These are phyloP conservation scores for Pluvialis apricaria DNA, from an alignment of 2,113 vertebrate genomes.

Conservation along the genomic window DNA sequence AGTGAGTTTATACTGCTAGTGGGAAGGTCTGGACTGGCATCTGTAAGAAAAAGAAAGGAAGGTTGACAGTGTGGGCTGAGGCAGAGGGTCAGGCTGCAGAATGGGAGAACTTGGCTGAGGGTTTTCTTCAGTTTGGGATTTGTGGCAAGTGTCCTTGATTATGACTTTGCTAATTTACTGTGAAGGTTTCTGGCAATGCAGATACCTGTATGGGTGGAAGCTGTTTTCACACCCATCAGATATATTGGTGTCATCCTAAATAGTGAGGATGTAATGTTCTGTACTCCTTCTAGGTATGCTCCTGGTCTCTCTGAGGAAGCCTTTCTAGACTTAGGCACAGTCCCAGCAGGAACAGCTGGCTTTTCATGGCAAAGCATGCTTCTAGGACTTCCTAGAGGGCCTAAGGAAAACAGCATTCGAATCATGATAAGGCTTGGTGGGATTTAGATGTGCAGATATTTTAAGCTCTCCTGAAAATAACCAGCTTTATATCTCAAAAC, in stretches of 20 bases:
- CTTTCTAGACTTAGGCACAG: background rate
- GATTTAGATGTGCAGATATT: background rate
- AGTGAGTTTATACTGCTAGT: background rate
- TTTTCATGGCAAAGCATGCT: background rate
- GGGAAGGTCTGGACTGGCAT: background rate
- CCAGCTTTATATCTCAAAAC: background rate
- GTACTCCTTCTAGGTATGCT: background rate
- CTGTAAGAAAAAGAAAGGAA: background rate
- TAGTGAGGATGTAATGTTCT: background rate
- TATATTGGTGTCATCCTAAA: background rate
- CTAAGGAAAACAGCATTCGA: background rate
- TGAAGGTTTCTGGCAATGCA: background rate
- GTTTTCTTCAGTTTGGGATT: background rate
- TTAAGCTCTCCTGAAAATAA: background rate
- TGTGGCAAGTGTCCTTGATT: background rate
- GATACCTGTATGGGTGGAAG: background rate
- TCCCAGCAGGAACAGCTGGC: background rate
- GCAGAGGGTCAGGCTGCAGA: background rate
- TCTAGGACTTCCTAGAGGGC: background rate
- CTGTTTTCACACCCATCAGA: background rate
- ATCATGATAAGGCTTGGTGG: accelerated
- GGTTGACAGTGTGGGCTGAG: background rate
- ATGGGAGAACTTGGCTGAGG: background rate
- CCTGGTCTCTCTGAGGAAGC: background rate
- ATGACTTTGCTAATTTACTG: background rate